Evolutionary conservation across 2,888 invertebrate species (phyloP).

Genomic region (Omphaloscelis lunosa): DNA sequence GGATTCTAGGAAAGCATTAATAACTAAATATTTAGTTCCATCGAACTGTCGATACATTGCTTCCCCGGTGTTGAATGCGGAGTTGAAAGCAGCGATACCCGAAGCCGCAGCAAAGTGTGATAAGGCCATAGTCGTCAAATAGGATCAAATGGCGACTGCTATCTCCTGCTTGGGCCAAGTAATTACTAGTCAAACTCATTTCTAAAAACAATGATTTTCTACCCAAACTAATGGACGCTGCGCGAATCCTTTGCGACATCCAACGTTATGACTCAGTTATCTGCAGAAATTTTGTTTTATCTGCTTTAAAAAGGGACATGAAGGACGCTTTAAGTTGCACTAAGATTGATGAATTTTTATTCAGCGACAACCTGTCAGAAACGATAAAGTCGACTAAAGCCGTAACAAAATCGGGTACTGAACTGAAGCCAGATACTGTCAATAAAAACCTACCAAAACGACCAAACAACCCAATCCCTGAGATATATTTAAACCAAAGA

Average conservation of each 20-base stretch:
- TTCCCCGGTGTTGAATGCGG: conserved; percentile 5
- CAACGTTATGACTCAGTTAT: conserved; percentile 15
- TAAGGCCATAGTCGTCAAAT: conserved; percentile 10
- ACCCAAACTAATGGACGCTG: conserved; percentile 13
- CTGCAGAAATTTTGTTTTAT: conserved; percentile 17
- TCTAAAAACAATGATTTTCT: conserved; percentile 12
- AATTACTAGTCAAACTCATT: not conserved
- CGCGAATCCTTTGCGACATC: conserved; percentile 3
- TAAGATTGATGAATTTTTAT: not conserved
- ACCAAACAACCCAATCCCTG: too few species aligned
- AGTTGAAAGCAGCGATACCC: conserved; percentile 7
- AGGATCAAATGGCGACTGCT: conserved; percentile 5
- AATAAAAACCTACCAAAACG: not conserved
- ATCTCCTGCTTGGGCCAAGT: not conserved
- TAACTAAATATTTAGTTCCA: conserved; percentile 4
- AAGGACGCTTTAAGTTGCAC: conserved; percentile 4
- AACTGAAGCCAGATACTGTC: conserved; percentile 5
- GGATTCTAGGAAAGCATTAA: conserved; percentile 1
- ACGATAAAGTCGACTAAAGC: conserved; percentile 15
- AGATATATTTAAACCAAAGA: too few species aligned
- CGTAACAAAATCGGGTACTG: conserved; percentile 2
- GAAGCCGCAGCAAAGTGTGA: conserved; percentile 12
- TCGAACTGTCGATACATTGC: conserved; percentile 5
- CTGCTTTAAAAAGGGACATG: conserved; percentile 1
- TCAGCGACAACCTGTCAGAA: not conserved